Conservation (phyloP, 2,113 vertebrate species). For the Pelvicachromis taeniatus region DNA sequence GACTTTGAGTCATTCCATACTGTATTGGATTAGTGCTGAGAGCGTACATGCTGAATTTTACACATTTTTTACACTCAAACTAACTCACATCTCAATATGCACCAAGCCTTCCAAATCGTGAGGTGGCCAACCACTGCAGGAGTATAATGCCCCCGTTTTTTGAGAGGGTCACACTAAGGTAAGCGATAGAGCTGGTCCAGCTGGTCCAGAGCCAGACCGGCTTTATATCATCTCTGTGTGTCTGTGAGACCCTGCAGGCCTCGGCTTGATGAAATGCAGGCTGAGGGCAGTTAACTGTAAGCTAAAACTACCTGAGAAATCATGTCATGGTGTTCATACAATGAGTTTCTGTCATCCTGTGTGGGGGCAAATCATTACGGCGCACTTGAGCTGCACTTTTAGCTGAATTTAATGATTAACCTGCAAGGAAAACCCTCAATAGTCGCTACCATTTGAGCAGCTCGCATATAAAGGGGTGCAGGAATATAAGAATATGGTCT, state of each 20-base stretch:
- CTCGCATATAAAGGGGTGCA: background rate
- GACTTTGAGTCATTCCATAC: constrained; percentile 1
- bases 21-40: constrained; percentile 34
- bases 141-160: constrained; percentile 16
- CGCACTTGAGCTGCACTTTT: background rate
- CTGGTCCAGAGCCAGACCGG: constrained; percentile 45
- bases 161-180: constrained; percentile 42
- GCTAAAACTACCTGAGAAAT: constrained; percentile 3
- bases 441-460: background rate
- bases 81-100: constrained; percentile 21
- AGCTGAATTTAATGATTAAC: constrained; percentile 17
- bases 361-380: constrained; percentile 24
- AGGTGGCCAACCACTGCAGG: constrained; percentile 10
- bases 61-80: constrained; percentile 31
- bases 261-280: constrained; percentile 37
- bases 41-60: constrained; percentile 29
- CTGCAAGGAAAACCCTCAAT: background rate
- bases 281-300: background rate
- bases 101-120: constrained; percentile 33
- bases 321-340: background rate
- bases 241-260: constrained; percentile 23
- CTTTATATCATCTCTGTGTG: constrained; percentile 8
- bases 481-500: background rate
- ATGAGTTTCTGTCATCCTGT: background rate
- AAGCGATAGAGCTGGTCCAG: constrained; percentile 23